A percentile compares a stretch with the other conserved stretches of the same genome.
Evolutionary conservation across 92 coral and sea anemone genomes (phyloP).

Genomic region (Diadumene lineata): DNA sequence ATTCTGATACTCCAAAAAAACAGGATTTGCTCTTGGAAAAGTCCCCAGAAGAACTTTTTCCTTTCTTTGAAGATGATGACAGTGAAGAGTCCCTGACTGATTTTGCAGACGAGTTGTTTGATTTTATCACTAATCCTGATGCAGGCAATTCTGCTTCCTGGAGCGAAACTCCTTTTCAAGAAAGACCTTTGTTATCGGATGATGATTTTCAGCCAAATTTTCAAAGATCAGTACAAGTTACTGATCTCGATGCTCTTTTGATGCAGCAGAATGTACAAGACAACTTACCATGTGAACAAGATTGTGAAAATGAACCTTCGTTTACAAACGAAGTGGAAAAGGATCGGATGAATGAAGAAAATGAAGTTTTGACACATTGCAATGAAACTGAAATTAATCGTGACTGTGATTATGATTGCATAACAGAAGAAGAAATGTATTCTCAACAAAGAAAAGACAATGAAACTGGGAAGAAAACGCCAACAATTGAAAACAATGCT

Average conservation of each 20-base stretch:
- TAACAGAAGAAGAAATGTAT: too few relatives aligned
- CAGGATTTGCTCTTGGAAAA: not conserved
- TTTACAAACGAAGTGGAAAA: not conserved
- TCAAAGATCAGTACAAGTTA: not conserved
- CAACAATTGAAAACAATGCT: too few relatives aligned
- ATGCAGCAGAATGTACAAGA: not conserved
- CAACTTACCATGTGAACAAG: not conserved
- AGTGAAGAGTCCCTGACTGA: not conserved
- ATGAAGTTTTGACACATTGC: too few relatives aligned
- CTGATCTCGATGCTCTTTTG: slow-evolving; percentile 3
- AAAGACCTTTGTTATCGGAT: not conserved
- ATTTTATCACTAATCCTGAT: not conserved
- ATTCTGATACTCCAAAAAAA: not conserved
- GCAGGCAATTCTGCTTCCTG: not conserved
- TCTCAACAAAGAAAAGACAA: not conserved
- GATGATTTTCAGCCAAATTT: not conserved
- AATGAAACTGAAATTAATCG: too few relatives aligned
- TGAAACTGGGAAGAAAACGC: slow-evolving; percentile 7
- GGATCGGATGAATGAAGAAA: not conserved
- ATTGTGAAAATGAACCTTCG: not conserved
- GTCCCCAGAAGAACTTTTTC: not conserved
- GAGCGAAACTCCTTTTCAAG: not conserved
- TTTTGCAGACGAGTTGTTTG: not conserved
- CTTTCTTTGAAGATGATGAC: slow-evolving; percentile 7
- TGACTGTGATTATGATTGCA: too few relatives aligned